phyloP scores from a whole-genome alignment of 2,113 vertebrate genomes.

The Pantherophis guttatus region DNA sequence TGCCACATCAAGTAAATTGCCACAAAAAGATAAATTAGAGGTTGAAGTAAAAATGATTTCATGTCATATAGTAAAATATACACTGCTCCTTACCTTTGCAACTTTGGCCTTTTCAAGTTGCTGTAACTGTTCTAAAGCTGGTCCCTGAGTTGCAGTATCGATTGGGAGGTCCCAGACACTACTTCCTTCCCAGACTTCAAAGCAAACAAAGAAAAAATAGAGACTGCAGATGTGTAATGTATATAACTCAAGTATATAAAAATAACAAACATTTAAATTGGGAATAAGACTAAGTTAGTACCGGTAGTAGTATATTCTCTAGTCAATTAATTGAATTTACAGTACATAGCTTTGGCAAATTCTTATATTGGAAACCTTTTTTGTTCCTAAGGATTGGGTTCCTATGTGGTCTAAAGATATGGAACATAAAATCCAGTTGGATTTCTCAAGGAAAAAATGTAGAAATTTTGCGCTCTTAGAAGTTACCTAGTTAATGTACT shows the following conservation, averaged over 20 bases:
- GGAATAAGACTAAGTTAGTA: slow-evolving; percentile 11
- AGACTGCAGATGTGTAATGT: background rate
- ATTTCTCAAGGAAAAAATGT: background rate
- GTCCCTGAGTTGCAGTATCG: slow-evolving; percentile 83
- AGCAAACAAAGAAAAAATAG: slow-evolving; percentile 38
- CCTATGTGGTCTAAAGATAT: background rate
- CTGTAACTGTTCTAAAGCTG: slow-evolving; percentile 94
- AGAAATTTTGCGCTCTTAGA: no score
- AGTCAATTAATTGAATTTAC: background rate
- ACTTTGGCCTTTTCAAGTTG: slow-evolving; percentile 94
- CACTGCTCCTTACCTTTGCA: slow-evolving; percentile 73
- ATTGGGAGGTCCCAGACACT: slow-evolving; percentile 98
- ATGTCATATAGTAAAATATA: background rate
- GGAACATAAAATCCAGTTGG: background rate
- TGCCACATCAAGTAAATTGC: background rate
- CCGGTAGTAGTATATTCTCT: background rate
- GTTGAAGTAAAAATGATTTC: background rate
- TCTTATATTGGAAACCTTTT: slow-evolving; percentile 4
- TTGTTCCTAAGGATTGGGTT: background rate
- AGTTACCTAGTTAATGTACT: no score
- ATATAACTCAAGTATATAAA: background rate
- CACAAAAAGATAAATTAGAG: background rate
- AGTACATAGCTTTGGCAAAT: background rate
- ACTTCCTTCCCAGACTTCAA: slow-evolving; percentile 90
- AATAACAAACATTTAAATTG: slow-evolving; percentile 30